These are phyloP conservation scores for Brachionus rotundiformis DNA, from an alignment of 1,140 invertebrate species.

Conservation along the genomic window DNA sequence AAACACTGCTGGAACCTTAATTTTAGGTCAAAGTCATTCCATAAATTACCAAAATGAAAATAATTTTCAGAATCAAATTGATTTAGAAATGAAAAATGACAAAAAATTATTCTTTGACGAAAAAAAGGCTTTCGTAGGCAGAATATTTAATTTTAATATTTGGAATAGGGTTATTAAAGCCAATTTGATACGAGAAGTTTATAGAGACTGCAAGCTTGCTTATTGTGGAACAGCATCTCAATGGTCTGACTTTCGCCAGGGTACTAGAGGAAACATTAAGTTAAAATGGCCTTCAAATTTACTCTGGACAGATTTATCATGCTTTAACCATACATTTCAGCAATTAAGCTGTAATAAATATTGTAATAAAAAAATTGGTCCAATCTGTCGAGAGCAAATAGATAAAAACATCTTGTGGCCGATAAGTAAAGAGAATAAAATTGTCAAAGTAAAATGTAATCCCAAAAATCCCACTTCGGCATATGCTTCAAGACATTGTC, in stretches of 20 bases:
- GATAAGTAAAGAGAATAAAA: conserved; percentile 56
- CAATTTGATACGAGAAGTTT: conserved; percentile 54
- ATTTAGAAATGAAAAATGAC: not conserved
- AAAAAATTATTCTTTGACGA: conserved; percentile 2
- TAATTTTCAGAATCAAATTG: not conserved
- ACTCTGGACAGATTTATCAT: conserved; percentile 55
- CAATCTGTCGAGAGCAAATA: conserved; percentile 61
- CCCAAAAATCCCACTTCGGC: not conserved
- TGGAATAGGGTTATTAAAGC: conserved; percentile 58
- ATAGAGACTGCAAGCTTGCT: conserved; percentile 60
- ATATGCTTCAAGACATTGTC: not conserved
- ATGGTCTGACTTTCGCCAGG: conserved; percentile 63
- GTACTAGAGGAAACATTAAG: conserved; percentile 61
- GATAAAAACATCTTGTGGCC: conserved; percentile 61
- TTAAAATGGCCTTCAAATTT: conserved; percentile 64
- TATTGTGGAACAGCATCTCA: conserved; percentile 63
- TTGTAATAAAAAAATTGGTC: conserved; percentile 60
- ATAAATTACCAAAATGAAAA: not conserved
- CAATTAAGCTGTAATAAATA: conserved; percentile 58
- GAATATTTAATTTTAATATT: conserved; percentile 61
- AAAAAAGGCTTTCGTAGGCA: conserved; percentile 57
- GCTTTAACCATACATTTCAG: not conserved
- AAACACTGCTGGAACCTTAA: conserved; percentile 24
- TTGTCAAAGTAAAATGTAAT: conserved; percentile 52
- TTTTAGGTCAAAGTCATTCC: not conserved